phyloP scores from a whole-genome alignment of 2,113 vertebrate species.

The Rhynchopsitta pachyrhyncha region DNA sequence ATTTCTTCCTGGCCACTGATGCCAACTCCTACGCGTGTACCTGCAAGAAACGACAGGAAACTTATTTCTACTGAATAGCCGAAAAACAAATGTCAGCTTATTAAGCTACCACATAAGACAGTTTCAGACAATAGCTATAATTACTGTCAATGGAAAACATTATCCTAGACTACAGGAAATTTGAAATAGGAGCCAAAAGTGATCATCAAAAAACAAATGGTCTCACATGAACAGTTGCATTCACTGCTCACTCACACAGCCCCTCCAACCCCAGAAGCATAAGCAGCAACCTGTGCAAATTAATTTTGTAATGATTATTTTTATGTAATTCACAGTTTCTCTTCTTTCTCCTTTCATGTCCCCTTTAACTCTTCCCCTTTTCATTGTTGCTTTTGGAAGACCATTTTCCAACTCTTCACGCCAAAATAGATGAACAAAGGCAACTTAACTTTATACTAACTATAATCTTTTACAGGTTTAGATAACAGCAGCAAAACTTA shows the following conservation, averaged over 20 bases:
- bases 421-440: neutral
- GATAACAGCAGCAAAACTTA: neutral
- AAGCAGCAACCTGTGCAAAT: neutral
- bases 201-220: neutral
- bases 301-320: neutral
- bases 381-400: neutral
- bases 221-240: neutral
- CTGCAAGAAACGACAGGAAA: constrained; percentile 53
- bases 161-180: neutral
- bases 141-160: neutral
- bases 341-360: neutral
- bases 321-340: neutral
- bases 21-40: constrained; percentile 80
- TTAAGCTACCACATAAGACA: neutral
- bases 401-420: neutral
- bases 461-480: neutral
- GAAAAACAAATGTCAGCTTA: neutral
- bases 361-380: neutral
- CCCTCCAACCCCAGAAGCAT: neutral
- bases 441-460: neutral
- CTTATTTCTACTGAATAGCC: neutral
- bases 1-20: constrained; percentile 83
- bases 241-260: neutral
- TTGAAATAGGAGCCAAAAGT: neutral
- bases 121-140: neutral